Conservation (phyloP, 1,140 invertebrate species). For the Penaeus vannamei region DNA sequence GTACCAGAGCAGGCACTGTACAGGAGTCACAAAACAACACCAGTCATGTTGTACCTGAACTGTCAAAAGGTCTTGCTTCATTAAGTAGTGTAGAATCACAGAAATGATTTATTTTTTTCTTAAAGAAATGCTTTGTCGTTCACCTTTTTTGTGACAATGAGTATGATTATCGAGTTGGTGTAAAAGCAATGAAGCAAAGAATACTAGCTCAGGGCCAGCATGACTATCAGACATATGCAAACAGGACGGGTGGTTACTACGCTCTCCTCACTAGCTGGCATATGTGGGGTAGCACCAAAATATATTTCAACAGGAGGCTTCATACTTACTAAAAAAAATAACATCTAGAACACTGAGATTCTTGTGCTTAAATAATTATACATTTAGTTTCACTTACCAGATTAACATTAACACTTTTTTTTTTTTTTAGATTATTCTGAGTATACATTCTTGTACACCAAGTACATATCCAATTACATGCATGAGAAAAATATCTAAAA, state of each 20-base stretch:
- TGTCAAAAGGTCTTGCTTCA: no score
- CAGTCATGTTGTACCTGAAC: no score
- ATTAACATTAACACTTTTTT: conserved; percentile 54
- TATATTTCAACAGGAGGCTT: conserved; percentile 31
- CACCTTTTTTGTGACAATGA: no score
- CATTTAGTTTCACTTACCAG: conserved; percentile 62
- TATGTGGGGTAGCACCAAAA: conserved; percentile 47
- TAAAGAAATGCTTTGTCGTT: no score
- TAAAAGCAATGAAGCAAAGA: not conserved
- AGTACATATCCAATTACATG: conserved; percentile 47
- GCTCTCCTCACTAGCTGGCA: conserved; percentile 39
- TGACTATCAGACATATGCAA: conserved; percentile 14
- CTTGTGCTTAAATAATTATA: conserved; percentile 56
- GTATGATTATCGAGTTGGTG: no score
- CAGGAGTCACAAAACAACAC: no score
- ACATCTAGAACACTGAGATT: conserved; percentile 54
- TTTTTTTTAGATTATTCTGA: conserved; percentile 39
- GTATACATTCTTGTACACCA: conserved; percentile 47
- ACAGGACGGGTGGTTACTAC: conserved; percentile 35
- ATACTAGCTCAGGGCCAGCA: conserved; percentile 8
- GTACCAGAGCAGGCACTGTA: not conserved
- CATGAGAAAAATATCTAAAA: conserved; percentile 47
- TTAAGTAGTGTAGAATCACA: no score
- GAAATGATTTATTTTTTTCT: no score
- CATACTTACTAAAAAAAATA: conserved; percentile 62